phyloP scores from a whole-genome alignment of 2,888 invertebrate genomes.

The Peribatodes rhomboidaria region DNA sequence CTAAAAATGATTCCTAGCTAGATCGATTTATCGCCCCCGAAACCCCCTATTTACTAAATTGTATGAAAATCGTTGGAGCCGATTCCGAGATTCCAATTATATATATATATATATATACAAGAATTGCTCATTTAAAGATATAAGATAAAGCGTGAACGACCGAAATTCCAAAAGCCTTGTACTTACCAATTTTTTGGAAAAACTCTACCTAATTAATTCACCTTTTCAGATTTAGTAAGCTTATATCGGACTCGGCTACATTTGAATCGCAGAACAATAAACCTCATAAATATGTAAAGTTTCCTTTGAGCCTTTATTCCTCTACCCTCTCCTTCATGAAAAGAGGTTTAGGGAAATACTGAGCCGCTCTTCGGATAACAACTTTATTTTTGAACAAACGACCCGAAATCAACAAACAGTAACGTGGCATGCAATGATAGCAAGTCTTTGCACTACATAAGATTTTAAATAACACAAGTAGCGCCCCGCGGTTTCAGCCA shows the following conservation, averaged over 20 bases:
- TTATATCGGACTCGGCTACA: slow-evolving; percentile 22
- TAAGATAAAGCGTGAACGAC: neutral
- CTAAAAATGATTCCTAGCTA: too few species aligned
- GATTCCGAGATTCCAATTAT: too few species aligned
- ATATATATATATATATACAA: too few species aligned
- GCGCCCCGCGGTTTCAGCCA: too few species aligned
- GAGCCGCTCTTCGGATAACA: slow-evolving; percentile 13
- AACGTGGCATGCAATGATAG: too few species aligned
- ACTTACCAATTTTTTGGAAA: neutral
- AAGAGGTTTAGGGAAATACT: slow-evolving; percentile 33
- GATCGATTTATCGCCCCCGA: too few species aligned
- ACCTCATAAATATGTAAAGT: slow-evolving; percentile 48
- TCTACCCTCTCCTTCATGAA: slow-evolving; percentile 29
- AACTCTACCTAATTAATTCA: slow-evolving; percentile 26
- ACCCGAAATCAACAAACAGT: neutral
- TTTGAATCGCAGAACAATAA: slow-evolving; percentile 48
- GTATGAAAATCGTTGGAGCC: too few species aligned
- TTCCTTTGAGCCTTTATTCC: slow-evolving; percentile 40
- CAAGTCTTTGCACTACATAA: too few species aligned
- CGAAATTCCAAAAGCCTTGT: neutral
- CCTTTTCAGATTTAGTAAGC: slow-evolving; percentile 34
- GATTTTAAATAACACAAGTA: too few species aligned
- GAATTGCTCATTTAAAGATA: too few species aligned
- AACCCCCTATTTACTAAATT: too few species aligned
- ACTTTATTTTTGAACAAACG: slow-evolving; percentile 24